phyloP scores from a whole-genome alignment of 23 tunicate genomes.

The Trididemnum nubilum region DNA sequence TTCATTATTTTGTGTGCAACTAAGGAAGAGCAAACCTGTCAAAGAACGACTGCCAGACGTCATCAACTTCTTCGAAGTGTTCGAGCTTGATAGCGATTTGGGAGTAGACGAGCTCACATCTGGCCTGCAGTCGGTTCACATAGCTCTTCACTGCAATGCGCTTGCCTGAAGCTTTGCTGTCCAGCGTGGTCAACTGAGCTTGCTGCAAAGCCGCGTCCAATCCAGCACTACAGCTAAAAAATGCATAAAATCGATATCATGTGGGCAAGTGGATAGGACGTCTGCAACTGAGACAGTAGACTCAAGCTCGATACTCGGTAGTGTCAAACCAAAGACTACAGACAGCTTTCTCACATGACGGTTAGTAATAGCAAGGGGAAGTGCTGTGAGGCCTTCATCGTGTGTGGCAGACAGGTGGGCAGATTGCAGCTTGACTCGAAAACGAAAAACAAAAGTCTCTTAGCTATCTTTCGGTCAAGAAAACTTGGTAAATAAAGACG shows the following conservation, averaged over 20 bases:
- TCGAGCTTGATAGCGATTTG: conserved; percentile 79
- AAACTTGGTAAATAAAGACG: too few species aligned
- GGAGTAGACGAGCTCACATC: conserved; percentile 41
- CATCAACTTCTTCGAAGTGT: conserved; percentile 88
- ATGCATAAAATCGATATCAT: background rate
- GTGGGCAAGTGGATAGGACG: background rate
- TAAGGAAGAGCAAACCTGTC: conserved; percentile 53
- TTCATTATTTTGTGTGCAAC: too few species aligned
- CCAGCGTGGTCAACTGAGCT: conserved; percentile 78
- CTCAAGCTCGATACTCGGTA: too few species aligned
- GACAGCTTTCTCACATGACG: too few species aligned
- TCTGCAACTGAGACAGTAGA: too few species aligned
- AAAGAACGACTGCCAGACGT: conserved; percentile 75
- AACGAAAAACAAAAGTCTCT: too few species aligned
- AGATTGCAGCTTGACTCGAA: too few species aligned
- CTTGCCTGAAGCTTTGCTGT: conserved; percentile 24
- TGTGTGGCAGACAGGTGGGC: too few species aligned
- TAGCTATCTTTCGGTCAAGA: too few species aligned
- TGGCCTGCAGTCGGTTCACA: conserved; percentile 72
- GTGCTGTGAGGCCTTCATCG: too few species aligned
- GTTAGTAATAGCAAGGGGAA: too few species aligned
- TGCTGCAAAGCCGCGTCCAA: conserved; percentile 76
- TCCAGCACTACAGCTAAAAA: conserved; percentile 51
- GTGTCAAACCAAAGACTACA: background rate
- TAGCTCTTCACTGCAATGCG: conserved; percentile 76